These are phyloP conservation scores for Falco columbarius DNA, from an alignment of 2,797 vertebrate genomes.

Conservation along the genomic window DNA sequence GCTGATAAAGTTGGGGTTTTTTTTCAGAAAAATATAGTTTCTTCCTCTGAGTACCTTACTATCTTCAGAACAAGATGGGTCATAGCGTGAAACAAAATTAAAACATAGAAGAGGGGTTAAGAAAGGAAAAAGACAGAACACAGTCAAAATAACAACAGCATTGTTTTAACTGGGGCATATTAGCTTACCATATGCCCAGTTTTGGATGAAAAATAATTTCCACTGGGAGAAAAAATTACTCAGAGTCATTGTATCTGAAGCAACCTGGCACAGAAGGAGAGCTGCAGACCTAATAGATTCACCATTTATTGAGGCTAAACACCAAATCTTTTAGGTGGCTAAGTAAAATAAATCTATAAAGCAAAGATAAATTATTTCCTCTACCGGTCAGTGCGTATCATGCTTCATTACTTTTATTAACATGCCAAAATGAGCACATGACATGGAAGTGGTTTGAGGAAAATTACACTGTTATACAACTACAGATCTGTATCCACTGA, in stretches of 20 bases:
- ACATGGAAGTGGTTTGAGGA: background rate
- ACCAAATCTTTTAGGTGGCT: background rate
- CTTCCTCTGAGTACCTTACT: background rate
- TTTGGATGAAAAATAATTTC: background rate
- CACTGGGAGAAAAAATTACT: background rate
- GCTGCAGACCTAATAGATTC: background rate
- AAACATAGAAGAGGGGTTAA: background rate
- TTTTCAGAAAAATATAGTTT: background rate
- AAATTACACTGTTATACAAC: background rate
- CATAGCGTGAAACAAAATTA: background rate
- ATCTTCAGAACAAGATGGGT: background rate
- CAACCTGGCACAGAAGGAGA: background rate
- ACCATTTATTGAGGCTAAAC: background rate
- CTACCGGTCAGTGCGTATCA: background rate
- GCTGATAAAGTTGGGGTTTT: background rate
- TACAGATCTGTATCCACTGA: background rate
- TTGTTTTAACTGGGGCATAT: background rate
- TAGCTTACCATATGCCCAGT: background rate
- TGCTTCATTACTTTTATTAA: background rate
- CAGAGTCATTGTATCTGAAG: accelerated
- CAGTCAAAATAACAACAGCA: background rate
- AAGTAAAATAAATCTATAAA: background rate
- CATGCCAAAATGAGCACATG: background rate
- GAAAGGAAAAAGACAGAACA: background rate
- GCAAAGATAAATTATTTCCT: background rate